Conservation (phyloP, 1,140 invertebrate genomes). For the Pseudomyrmex sp. region DNA sequence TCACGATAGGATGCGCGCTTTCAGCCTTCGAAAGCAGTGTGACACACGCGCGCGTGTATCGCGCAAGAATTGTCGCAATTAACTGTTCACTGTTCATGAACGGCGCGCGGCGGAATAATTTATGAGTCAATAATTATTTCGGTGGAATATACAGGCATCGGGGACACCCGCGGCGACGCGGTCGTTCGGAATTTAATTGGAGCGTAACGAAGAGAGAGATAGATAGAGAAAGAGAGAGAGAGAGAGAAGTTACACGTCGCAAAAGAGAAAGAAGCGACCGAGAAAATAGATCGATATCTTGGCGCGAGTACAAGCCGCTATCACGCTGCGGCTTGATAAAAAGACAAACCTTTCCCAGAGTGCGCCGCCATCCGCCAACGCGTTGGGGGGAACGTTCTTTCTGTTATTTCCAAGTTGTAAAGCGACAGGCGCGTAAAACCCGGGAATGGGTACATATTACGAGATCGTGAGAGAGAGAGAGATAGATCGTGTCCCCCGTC, state of each 20-base stretch:
- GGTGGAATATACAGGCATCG: neutral
- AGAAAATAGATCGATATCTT: constrained; percentile 29
- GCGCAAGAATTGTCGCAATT: neutral
- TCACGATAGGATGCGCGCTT: constrained; percentile 23
- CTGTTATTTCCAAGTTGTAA: neutral
- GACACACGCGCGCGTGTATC: neutral
- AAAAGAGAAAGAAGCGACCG: neutral
- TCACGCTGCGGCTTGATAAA: constrained; percentile 15
- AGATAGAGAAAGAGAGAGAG: neutral
- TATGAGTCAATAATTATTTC: constrained; percentile 33
- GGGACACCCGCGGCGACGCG: neutral
- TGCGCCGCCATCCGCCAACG: too few species aligned
- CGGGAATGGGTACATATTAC: too few species aligned
- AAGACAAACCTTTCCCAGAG: neutral
- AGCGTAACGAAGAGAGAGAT: constrained; percentile 6
- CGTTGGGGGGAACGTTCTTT: neutral
- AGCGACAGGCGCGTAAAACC: neutral
- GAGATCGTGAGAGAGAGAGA: too few species aligned
- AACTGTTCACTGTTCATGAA: neutral
- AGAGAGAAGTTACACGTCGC: neutral
- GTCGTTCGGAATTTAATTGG: constrained; percentile 28
- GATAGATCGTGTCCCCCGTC: neutral
- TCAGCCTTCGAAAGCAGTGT: constrained; percentile 2
- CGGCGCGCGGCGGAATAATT: neutral
- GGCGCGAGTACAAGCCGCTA: neutral